Base-by-base conservation (phyloP, 2,113 vertebrate genomes). In the Siniperca chuatsi region DNA sequence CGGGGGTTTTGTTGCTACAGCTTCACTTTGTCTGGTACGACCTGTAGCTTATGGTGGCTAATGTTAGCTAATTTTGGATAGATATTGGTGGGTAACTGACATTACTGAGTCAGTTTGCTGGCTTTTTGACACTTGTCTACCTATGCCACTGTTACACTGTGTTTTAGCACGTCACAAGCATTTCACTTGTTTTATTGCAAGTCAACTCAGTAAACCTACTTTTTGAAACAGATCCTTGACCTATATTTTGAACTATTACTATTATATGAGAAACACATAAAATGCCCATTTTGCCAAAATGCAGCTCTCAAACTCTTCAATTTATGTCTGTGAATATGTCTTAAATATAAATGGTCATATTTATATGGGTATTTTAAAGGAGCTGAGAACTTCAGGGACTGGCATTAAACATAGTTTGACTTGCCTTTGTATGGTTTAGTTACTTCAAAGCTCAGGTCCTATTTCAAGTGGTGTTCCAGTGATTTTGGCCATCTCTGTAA, bases 401-500 rank as follows among this genome's bases (percentile, higher is more conserved):
- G 42, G 35, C 8, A 48, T 35, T 48, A 15, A 71, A 52, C 37
- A 23, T 21, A 9, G 37, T 20, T 58, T 29, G 21, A 37, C 55
- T 57, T 6, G 9, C 23, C 40, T 66, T 67, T 83, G 44, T 37
- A 40, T 46, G 25, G 66, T 57, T 50, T 40, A 52, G 67, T 35
- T 48, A 23, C 60, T 52, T 89, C 78, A 68, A 82, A 78, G 64
- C 78, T 66, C 4, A 0, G 55, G 8, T 52, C 68, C 75, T n/a
- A 35, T 79, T 81, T 79, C 52, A 75, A 70, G 57, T n/a, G 70
- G 8, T 6, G 57, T 66, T 73, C 25, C 20, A 4, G 40, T 37
- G 74, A 72, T 90, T 82, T 69, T 37, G 74, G 50, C 35, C 12
- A 5, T 25, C n/a, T 70, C 71, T n/a, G 29, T n/a, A 12, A 60